phyloP scores from a whole-genome alignment of 2,888 invertebrate species.

The Cetonia aurata region DNA sequence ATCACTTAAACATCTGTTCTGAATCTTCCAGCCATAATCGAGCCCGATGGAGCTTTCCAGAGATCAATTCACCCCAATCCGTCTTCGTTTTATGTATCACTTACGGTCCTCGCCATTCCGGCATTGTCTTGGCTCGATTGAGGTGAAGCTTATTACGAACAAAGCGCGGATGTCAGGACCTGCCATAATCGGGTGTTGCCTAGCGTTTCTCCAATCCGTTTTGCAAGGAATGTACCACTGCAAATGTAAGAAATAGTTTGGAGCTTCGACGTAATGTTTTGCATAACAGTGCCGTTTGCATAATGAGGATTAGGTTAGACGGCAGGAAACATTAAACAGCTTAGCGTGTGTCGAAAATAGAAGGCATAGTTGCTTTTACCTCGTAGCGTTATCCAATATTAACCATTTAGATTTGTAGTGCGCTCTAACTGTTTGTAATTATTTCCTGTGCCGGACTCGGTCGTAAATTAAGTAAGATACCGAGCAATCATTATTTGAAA shows the following conservation, averaged over 20 bases:
- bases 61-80: constrained; percentile 45
- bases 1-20: constrained; percentile 54
- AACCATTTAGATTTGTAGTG: not conserved
- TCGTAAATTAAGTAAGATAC: too few relatives aligned
- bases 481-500: too few relatives aligned
- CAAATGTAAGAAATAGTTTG: constrained; percentile 24
- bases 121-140: constrained; percentile 21
- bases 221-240: not conserved
- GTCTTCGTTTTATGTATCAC: constrained; percentile 37
- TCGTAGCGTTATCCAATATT: not conserved
- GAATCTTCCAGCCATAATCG: constrained; percentile 52
- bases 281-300: constrained; percentile 35
- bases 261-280: constrained; percentile 25
- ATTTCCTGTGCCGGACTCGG: too few relatives aligned
- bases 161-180: constrained; percentile 30
- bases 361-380: not conserved
- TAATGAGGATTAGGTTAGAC: constrained; percentile 4
- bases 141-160: constrained; percentile 12
- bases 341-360: not conserved
- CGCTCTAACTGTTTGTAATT: too few relatives aligned
- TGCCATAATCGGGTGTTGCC: constrained; percentile 23
- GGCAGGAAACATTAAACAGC: constrained; percentile 17
- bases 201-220: constrained; percentile 13
- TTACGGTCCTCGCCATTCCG: constrained; percentile 19
- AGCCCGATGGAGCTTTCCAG: constrained; percentile 47